phyloP scores from a whole-genome alignment of 2,113 vertebrate genomes.

The Zingel zingel region DNA sequence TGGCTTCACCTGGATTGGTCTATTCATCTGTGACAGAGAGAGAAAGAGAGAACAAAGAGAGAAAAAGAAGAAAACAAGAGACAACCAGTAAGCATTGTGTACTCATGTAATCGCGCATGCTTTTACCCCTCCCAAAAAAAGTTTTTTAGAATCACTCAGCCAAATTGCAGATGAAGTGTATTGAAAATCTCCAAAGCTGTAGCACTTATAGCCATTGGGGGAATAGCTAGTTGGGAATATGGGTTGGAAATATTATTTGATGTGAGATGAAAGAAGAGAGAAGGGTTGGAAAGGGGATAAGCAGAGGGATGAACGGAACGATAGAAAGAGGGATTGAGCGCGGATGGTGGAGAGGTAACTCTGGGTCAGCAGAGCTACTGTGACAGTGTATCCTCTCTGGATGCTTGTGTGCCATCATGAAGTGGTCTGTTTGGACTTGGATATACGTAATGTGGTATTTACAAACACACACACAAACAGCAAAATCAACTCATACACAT shows the following conservation, averaged over 20 bases:
- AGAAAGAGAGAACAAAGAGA: conserved; percentile 45
- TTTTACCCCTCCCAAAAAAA: conserved; percentile 9
- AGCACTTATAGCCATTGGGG: conserved; percentile 74
- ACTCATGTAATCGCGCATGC: conserved; percentile 40
- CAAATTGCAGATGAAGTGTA: conserved; percentile 74
- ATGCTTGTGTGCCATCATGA: conserved; percentile 16
- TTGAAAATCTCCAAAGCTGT: conserved; percentile 77
- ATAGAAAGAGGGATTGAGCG: conserved; percentile 47
- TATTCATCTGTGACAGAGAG: conserved; percentile 92
- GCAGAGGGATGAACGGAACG: conserved; percentile 64
- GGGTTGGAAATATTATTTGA: conserved; percentile 78
- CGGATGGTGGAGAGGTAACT: conserved; percentile 57
- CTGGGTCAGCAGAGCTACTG: conserved; percentile 47
- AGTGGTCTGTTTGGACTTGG: conserved; percentile 35
- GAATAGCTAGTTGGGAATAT: conserved; percentile 67
- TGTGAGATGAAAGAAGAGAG: conserved; percentile 79
- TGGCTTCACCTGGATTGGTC: conserved; percentile 99
- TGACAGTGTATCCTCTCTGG: conserved; percentile 42
- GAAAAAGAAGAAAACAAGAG: conserved; percentile 27
- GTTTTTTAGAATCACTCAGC: conserved; percentile 68
- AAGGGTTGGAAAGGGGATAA: conserved; percentile 62
- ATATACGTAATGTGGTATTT: conserved; percentile 1
- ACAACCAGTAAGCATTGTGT: conserved; percentile 54
- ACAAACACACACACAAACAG: not conserved
- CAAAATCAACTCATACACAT: not conserved